phyloP scores from a whole-genome alignment of 2,797 vertebrate species.

The Anguilla obscura region DNA sequence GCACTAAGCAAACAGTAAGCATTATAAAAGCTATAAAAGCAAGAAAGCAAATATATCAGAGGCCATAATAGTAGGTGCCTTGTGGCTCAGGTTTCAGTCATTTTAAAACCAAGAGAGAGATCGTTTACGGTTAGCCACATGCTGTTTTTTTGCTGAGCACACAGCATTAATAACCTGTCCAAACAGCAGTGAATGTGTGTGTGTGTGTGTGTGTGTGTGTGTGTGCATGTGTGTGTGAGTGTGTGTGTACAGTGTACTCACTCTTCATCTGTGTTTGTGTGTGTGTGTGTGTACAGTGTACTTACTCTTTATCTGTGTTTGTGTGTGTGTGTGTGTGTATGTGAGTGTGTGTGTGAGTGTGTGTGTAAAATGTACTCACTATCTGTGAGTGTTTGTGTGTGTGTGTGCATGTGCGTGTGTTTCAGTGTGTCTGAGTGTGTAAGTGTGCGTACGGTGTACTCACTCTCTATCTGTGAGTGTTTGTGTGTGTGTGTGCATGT shows the following conservation, averaged over 20 bases:
- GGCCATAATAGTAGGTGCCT: not conserved
- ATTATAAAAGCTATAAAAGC: not conserved
- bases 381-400: conserved; percentile 96
- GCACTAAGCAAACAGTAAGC: not conserved
- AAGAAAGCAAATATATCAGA: not conserved
- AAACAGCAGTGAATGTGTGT: not conserved
- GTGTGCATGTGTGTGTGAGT: conserved; percentile 20
- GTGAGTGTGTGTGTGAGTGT: conserved; percentile 91
- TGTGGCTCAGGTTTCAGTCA: too few species aligned
- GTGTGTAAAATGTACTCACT: conserved; percentile 73
- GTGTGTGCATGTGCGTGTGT: conserved; percentile 77
- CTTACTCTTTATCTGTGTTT: not conserved
- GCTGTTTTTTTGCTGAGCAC: not conserved
- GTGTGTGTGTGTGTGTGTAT: conserved; percentile 43
- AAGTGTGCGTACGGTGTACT: conserved; percentile 73
- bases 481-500: conserved; percentile 78
- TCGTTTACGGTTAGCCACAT: too few species aligned
- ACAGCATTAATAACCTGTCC: not conserved
- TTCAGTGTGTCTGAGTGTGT: not conserved
- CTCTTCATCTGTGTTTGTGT: not conserved
- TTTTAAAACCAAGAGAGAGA: not conserved
- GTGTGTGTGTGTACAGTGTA: not conserved
- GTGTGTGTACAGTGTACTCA: not conserved
- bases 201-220: not conserved
- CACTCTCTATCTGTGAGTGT: conserved; percentile 88